These are phyloP conservation scores for Morinoia aosen DNA, from an alignment of 2,888 invertebrate genomes.

Conservation along the genomic window DNA sequence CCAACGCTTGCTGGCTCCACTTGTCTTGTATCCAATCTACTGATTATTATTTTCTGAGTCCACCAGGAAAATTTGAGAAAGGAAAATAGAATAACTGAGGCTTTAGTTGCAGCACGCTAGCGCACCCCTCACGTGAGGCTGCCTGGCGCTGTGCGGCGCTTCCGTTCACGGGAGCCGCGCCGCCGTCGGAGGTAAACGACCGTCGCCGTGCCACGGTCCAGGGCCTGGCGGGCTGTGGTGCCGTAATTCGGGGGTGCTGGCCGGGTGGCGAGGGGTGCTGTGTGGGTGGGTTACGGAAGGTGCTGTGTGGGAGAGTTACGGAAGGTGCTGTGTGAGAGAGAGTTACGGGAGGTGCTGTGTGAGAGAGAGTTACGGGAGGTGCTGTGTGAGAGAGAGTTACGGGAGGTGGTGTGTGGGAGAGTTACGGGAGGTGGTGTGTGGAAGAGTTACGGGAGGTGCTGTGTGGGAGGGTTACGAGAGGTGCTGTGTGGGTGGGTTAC, in stretches of 20 bases:
- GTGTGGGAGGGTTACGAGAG: background rate
- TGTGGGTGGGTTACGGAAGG: background rate
- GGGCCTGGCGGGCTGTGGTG: background rate
- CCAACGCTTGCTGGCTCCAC: too few relatives aligned
- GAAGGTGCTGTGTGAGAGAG: background rate
- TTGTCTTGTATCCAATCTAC: background rate
- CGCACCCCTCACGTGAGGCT: background rate
- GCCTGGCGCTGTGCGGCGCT: background rate
- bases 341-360: background rate
- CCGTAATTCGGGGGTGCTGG: background rate
- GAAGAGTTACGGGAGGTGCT: too few relatives aligned
- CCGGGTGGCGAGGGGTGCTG: background rate
- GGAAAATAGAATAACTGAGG: background rate
- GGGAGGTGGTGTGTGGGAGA: background rate
- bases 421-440: background rate
- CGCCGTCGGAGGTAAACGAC: constrained; percentile 21
- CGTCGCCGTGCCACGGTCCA: background rate
- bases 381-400: too few relatives aligned
- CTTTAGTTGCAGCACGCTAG: background rate
- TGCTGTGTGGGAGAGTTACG: too few relatives aligned
- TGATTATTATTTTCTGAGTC: background rate
- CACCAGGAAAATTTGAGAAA: background rate
- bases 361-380: background rate
- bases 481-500: background rate
- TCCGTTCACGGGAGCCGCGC: background rate